A percentile compares a stretch with the other conserved stretches of the same genome.
Conservation (phyloP, 2,888 invertebrate genomes). For the Neoascia interrupta region DNA sequence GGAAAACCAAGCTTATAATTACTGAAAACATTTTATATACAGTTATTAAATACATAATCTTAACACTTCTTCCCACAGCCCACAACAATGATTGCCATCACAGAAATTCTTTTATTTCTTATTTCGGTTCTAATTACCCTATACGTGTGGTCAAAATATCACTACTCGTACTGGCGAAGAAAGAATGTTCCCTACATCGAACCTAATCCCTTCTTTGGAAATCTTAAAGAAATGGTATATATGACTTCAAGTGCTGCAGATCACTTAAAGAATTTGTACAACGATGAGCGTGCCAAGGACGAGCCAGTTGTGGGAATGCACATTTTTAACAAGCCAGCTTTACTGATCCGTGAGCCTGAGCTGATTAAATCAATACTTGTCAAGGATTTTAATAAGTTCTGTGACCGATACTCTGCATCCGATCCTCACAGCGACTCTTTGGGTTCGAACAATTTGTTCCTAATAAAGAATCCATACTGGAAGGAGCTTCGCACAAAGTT, state of each 20-base stretch:
- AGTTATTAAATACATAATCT: too few relatives aligned
- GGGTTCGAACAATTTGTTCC: slow-evolving; percentile 79
- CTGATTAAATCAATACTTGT: slow-evolving; percentile 79
- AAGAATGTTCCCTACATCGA: slow-evolving; percentile 77
- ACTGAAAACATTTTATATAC: too few relatives aligned
- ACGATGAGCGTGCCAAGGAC: slow-evolving; percentile 72
- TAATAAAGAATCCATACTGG: slow-evolving; percentile 79
- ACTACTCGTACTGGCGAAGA: slow-evolving; percentile 76
- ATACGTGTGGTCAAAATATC: slow-evolving; percentile 77
- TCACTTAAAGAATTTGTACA: slow-evolving; percentile 77
- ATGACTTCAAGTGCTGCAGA: slow-evolving; percentile 74
- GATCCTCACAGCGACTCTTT: slow-evolving; percentile 77
- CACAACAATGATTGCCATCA: slow-evolving; percentile 71
- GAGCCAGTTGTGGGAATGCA: slow-evolving; percentile 77
- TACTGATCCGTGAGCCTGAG: slow-evolving; percentile 80
- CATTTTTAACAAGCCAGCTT: slow-evolving; percentile 79
- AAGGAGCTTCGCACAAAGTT: slow-evolving; percentile 78
- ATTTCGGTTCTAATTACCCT: slow-evolving; percentile 67
- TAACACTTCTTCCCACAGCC: too few relatives aligned
- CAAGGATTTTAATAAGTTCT: slow-evolving; percentile 80
- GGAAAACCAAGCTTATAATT: too few relatives aligned
- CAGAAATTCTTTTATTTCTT: slow-evolving; percentile 71
- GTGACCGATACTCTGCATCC: slow-evolving; percentile 72
- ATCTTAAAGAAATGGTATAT: slow-evolving; percentile 75
- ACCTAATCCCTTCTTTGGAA: slow-evolving; percentile 79